Base-by-base conservation (phyloP, 2,797 vertebrate genomes). In the Danio tinwini region DNA sequence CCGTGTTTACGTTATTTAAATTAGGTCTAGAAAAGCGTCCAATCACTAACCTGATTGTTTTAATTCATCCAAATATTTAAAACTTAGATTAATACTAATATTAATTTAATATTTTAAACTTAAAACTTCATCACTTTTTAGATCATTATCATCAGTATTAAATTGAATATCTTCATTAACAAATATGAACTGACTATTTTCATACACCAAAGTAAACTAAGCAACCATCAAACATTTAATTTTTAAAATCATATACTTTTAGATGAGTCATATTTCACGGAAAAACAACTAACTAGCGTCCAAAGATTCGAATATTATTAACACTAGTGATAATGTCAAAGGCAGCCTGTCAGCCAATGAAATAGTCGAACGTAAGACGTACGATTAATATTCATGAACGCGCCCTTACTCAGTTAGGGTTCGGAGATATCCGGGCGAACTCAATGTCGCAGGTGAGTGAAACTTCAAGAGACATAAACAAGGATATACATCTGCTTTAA, bases 301-400 rank as follows among this genome's bases (percentile, higher is more conserved):
- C 6, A 8, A 0, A 16, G 16, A 49, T 49, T 0, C 0, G 39
- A 69, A 39, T 2, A 12, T 58, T 6, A 29, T 56, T 56, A 56
- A 56, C 10, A 5, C 19, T 2, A 29, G 2, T 21, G 5, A 16
- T 16, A 16, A n/a, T 3, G 49, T 16, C 49, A 5, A 29, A 14
- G 7, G n/a, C n/a, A 29, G 29, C 14, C 49, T 14, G 40, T 14
- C 17, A 71, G n/a, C 68, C 69, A 71, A 56, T 72, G 52, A 44
- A 69, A 39, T 40, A 6, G 4, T 6, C 47, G 39, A 56, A 71
- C 39, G 72, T 53, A 29, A 63, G 12, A 13, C 0, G 4, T 68
- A 1, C 29, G 29, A 13, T 76, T 44, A 76, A 49, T 77, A 40
- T 76, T 67, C 62, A 76, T 67, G 16, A 67, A 19, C 14, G 7